Evolutionary conservation across 2,797 vertebrate species (phyloP), one percentile per base, ranked within the genome.

Genomic region (Tragelaphus eurycerus): DNA sequence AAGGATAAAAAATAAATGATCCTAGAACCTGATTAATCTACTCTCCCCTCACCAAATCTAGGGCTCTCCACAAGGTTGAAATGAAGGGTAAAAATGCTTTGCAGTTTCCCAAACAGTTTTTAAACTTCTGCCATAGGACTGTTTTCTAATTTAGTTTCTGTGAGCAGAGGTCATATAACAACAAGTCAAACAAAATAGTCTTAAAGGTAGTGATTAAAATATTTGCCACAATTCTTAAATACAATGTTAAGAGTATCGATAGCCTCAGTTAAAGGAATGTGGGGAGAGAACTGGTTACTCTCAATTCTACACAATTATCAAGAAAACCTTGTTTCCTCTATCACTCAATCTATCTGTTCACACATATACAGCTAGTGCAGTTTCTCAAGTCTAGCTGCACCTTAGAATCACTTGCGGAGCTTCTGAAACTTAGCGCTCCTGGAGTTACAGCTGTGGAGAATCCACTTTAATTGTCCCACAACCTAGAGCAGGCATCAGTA

Each of bases 1-100:
- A 90, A 91, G 48, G 86, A 89, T 57, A 43, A 88, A 96, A 97
- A 95, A 82, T 86, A 96, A 93, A 89, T 90, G 93, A 97, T 92
- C 48, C 71, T 54, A 7, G 50, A 81, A 50, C 76, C 67, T 96
- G 76, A 96, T 97, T 93, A 97, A 98, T 87, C 52, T 59, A 9
- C 57, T 94, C 64, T 59, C 86, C 2, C 38, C 23, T 85, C 15
- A 38, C 34, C 60, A 62, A 54, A 95, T 46, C 34, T 43, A 62
- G 43, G 50, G 46, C n/a, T 96, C 34, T 89, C 6, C 0, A 8
- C 4, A 9, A 62, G 16, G 0, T 21, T 64, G 11, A 89, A 76
- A 95, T 50, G 55, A 84, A 95, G 54, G 27, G 12, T 38, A 48
- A 59, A 93, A 87, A 90, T 34, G 31, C 29, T 87, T 90, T 78